Conservation (phyloP, 2,797 vertebrate genomes). For the Diplodus sargus region DNA sequence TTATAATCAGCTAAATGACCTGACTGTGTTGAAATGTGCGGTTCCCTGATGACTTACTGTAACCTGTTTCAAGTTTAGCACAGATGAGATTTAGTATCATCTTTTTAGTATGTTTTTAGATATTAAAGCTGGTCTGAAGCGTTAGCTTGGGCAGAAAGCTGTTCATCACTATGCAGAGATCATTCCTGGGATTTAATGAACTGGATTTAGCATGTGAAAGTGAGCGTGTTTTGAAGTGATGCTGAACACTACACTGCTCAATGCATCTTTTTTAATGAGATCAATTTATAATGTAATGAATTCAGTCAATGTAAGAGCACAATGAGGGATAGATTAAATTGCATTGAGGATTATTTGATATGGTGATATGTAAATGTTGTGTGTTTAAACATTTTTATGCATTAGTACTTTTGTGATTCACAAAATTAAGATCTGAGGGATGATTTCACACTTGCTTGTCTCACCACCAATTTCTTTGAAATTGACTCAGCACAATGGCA, state of each 20-base stretch:
- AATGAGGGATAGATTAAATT: slow-evolving; percentile 15
- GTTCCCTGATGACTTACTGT: slow-evolving; percentile 19
- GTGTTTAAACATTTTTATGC: slow-evolving; percentile 11
- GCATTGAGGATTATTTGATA: slow-evolving; percentile 10
- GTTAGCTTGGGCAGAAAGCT: not conserved
- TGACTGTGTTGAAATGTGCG: slow-evolving; percentile 31
- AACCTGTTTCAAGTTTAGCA: slow-evolving; percentile 45
- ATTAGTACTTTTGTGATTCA: not conserved
- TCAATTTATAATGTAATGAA: slow-evolving; percentile 39
- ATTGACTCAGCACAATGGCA: not conserved
- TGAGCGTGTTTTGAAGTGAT: slow-evolving; percentile 35
- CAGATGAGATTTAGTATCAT: slow-evolving; percentile 20
- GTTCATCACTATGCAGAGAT: slow-evolving; percentile 25
- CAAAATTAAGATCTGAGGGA: not conserved
- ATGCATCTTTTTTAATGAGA: slow-evolving; percentile 29
- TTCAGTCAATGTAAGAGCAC: slow-evolving; percentile 24
- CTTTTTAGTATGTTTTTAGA: slow-evolving; percentile 20
- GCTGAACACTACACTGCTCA: slow-evolving; percentile 8
- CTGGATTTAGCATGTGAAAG: slow-evolving; percentile 34
- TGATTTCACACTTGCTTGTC: not conserved
- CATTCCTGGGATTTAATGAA: slow-evolving; percentile 32
- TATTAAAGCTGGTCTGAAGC: slow-evolving; percentile 28
- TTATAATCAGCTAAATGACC: slow-evolving; percentile 6
- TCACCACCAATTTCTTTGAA: slow-evolving; percentile 1
- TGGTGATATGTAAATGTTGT: not conserved